These are phyloP conservation scores for Enteromius thamalakanensis DNA, from an alignment of 2,797 vertebrate genomes.

Conservation along the genomic window DNA sequence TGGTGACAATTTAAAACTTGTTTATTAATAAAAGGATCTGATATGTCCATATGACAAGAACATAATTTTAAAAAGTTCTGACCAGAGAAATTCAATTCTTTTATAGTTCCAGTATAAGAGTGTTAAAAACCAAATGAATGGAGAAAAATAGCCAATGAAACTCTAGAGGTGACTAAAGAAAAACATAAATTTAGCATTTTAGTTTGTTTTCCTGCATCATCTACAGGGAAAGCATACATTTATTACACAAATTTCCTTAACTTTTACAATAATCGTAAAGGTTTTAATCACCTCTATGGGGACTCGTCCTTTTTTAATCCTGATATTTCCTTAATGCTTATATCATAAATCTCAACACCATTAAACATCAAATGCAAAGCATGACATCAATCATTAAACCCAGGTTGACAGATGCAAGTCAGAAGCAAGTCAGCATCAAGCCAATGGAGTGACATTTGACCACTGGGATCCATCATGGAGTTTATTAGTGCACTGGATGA, in stretches of 20 bases:
- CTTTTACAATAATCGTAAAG: background rate
- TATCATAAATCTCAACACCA: background rate
- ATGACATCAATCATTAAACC: constrained; percentile 1
- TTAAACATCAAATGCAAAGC: background rate
- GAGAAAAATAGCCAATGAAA: background rate
- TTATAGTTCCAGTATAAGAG: background rate
- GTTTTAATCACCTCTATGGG: background rate
- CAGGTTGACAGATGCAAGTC: background rate
- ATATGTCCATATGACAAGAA: background rate
- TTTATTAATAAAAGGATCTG: background rate
- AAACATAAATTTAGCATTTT: background rate
- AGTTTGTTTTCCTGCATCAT: background rate
- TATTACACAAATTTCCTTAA: background rate
- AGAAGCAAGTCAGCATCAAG: background rate
- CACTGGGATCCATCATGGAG: constrained; percentile 8
- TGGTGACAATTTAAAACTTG: background rate
- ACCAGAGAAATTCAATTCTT: background rate
- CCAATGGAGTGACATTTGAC: constrained; percentile 27
- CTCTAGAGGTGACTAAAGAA: background rate
- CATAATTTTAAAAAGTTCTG: background rate
- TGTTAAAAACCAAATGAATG: background rate
- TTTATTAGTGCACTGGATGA: constrained; percentile 28
- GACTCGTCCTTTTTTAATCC: background rate
- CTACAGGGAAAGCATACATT: background rate
- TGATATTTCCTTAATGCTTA: background rate